These are phyloP conservation scores for Amphipoea oculea DNA, from an alignment of 2,888 invertebrate genomes.

Conservation along the genomic window DNA sequence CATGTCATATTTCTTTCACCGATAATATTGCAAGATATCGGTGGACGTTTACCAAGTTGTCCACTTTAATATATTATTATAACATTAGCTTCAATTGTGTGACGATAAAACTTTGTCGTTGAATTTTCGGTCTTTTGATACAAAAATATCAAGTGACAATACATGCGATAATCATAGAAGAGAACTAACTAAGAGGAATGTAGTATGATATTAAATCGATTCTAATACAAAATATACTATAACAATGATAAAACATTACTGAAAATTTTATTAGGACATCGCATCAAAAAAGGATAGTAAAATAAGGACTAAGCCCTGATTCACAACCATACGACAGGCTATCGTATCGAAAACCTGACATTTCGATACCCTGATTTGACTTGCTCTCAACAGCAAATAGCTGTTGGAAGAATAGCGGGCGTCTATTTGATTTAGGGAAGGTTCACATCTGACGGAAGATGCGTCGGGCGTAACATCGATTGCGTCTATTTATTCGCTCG, in stretches of 20 bases:
- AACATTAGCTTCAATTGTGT: not conserved
- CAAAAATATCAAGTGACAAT: not conserved
- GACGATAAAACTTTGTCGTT: not conserved
- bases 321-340: no score
- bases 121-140: not conserved
- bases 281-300: slow-evolving; percentile 1
- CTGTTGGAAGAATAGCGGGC: no score
- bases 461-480: no score
- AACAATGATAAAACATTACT: not conserved
- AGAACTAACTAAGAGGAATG: not conserved
- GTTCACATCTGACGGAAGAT: no score
- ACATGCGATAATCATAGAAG: not conserved
- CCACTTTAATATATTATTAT: not conserved
- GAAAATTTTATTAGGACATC: not conserved
- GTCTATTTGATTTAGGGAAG: no score
- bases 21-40: not conserved
- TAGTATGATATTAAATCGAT: not conserved
- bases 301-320: no score
- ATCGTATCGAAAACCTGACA: no score
- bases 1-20: not conserved
- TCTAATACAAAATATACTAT: not conserved
- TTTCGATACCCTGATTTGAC: no score
- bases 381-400: no score
- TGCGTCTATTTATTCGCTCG: no score
- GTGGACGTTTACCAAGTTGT: not conserved